phyloP scores from a whole-genome alignment of 2,797 vertebrate species.

The Anniella stebbinsi region DNA sequence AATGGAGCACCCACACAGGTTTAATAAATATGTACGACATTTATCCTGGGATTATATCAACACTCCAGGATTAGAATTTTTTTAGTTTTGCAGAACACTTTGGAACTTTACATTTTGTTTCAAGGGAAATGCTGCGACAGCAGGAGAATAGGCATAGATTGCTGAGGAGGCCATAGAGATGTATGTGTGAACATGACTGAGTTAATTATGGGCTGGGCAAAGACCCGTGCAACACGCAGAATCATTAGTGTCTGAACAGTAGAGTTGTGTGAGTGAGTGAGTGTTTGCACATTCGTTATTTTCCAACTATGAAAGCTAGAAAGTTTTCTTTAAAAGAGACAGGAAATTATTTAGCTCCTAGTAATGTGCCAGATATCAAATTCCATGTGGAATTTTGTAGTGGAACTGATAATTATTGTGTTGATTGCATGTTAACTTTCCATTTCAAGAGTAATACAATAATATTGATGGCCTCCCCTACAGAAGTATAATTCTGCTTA shows the following conservation, averaged over 20 bases:
- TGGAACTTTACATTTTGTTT: background rate
- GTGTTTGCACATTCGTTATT: background rate
- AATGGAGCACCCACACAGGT: background rate
- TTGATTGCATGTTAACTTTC: background rate
- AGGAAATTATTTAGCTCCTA: background rate
- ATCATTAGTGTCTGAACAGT: background rate
- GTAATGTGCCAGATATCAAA: background rate
- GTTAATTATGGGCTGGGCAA: background rate
- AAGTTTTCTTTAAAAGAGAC: background rate
- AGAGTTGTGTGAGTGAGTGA: background rate
- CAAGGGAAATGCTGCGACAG: background rate
- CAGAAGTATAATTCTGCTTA: background rate
- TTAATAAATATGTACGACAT: background rate
- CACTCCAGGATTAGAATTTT: background rate
- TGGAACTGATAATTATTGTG: background rate
- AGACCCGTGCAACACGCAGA: background rate
- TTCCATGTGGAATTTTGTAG: background rate
- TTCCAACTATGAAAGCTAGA: background rate
- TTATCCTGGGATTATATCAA: background rate
- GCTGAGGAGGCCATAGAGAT: background rate
- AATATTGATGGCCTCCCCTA: background rate
- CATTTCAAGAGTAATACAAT: background rate
- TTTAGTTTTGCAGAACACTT: conserved; percentile 2
- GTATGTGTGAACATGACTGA: background rate
- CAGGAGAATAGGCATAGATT: background rate